Percentiles rank a stretch among this genome's conserved stretches.
Evolutionary conservation across 2,888 invertebrate species (phyloP).

Genomic region (Hypercompe scribonia): DNA sequence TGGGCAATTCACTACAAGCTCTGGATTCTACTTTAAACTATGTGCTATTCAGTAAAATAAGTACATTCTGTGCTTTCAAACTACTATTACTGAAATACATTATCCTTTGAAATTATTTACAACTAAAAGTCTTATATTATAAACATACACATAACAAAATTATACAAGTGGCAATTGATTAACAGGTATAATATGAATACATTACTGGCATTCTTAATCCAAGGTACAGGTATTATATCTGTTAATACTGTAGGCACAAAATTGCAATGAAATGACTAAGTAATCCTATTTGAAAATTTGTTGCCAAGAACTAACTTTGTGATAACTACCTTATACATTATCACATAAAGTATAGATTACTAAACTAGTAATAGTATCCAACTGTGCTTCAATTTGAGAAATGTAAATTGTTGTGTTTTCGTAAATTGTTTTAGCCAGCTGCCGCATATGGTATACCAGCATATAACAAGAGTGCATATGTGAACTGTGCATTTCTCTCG

Average conservation of each 20-base stretch:
- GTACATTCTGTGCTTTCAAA: conserved; percentile 54
- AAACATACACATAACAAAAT: conserved; percentile 21
- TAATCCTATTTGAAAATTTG: conserved; percentile 2
- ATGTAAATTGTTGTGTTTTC: conserved; percentile 31
- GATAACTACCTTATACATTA: conserved; percentile 26
- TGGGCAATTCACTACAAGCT: conserved; percentile 58
- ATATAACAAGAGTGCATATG: conserved; percentile 39
- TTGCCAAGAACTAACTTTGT: not conserved
- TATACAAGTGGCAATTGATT: conserved; percentile 36
- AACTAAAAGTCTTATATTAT: conserved; percentile 30
- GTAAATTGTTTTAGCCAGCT: conserved; percentile 23
- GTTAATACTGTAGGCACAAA: conserved; percentile 1
- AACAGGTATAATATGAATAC: conserved; percentile 5
- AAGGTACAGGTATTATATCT: not conserved
- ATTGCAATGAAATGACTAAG: not conserved
- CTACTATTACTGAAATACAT: conserved; percentile 29
- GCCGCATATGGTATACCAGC: conserved; percentile 15
- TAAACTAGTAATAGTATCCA: conserved; percentile 31
- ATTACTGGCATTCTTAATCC: not conserved
- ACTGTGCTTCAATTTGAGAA: conserved; percentile 31
- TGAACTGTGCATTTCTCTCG: conserved; percentile 29
- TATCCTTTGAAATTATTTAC: conserved; percentile 40
- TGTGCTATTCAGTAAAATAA: conserved; percentile 55
- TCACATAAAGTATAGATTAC: conserved; percentile 12
- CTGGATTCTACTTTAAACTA: conserved; percentile 50